Percentiles rank a stretch among this genome's conserved stretches.
Evolutionary conservation across 2,888 invertebrate species (phyloP).

Genomic region (Dascillus cervinus): DNA sequence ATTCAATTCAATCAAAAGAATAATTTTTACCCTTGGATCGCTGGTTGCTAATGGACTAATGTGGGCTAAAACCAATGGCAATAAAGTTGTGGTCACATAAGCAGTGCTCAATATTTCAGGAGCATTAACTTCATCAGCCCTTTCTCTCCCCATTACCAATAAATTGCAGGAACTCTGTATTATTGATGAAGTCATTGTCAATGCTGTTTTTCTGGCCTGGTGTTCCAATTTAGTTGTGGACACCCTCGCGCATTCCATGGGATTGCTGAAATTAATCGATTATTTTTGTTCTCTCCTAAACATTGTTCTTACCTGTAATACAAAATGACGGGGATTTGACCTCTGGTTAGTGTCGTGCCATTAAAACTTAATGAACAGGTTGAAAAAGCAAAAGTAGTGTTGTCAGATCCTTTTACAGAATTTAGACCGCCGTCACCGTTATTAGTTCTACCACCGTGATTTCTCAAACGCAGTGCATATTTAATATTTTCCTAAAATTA

Average conservation of each 20-base stretch:
- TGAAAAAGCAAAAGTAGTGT: slow-evolving; percentile 82
- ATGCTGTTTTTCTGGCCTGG: slow-evolving; percentile 61
- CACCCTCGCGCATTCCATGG: slow-evolving; percentile 36
- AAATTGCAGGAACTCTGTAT: slow-evolving; percentile 71
- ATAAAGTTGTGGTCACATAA: slow-evolving; percentile 60
- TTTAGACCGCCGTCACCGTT: slow-evolving; percentile 91
- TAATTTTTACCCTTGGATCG: slow-evolving; percentile 65
- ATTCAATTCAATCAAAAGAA: slow-evolving; percentile 3
- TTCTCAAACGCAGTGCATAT: slow-evolving; percentile 81
- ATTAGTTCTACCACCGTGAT: slow-evolving; percentile 85
- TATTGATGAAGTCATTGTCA: slow-evolving; percentile 70
- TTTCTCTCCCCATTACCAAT: slow-evolving; percentile 67
- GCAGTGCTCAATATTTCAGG: slow-evolving; percentile 52
- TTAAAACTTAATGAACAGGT: slow-evolving; percentile 91
- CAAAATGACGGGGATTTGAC: slow-evolving; percentile 88
- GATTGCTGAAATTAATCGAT: too few species aligned
- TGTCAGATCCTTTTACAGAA: slow-evolving; percentile 86
- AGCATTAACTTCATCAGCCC: slow-evolving; percentile 52
- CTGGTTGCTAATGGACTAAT: slow-evolving; percentile 72
- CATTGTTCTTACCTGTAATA: slow-evolving; percentile 86
- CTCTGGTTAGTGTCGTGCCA: slow-evolving; percentile 91
- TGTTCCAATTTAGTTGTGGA: slow-evolving; percentile 37
- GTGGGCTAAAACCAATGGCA: slow-evolving; percentile 80
- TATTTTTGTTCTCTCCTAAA: too few species aligned
- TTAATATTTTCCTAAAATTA: slow-evolving; percentile 66